phyloP scores from a whole-genome alignment of 2,797 vertebrate genomes.

The Adrianichthys oophorus region DNA sequence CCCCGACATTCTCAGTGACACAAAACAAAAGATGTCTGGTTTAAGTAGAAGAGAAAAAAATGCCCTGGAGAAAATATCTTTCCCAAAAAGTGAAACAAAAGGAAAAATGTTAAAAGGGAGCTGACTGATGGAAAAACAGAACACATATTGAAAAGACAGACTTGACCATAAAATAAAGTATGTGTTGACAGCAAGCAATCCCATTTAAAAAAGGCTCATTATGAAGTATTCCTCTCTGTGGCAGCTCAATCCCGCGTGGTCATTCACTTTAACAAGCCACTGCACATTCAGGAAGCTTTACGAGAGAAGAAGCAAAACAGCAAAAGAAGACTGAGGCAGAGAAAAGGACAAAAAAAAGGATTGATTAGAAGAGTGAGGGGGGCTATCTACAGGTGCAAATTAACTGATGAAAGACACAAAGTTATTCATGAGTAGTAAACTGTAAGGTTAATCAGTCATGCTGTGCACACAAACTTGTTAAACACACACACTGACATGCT shows the following conservation, averaged over 20 bases:
- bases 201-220: conserved; percentile 28
- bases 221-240: conserved; percentile 37
- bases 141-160: conserved; percentile 12
- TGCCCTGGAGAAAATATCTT: conserved; percentile 10
- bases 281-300: conserved; percentile 68
- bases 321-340: conserved; percentile 11
- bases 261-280: conserved; percentile 70
- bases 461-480: background rate
- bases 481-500: background rate
- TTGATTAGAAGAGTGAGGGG: background rate
- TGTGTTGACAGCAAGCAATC: conserved; percentile 35
- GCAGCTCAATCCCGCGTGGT: conserved; percentile 55
- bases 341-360: background rate
- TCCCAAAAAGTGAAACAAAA: background rate
- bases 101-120: conserved; percentile 17
- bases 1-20: conserved; percentile 20
- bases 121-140: background rate
- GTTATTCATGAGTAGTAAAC: background rate
- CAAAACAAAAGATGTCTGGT: conserved; percentile 26
- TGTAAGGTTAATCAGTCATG: background rate
- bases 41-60: conserved; percentile 10
- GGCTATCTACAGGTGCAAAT: no score
- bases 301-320: conserved; percentile 38
- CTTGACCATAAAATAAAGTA: conserved; percentile 30
- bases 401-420: background rate